phyloP scores from a whole-genome alignment of 2,113 vertebrate species.

The Strigops habroptila region DNA sequence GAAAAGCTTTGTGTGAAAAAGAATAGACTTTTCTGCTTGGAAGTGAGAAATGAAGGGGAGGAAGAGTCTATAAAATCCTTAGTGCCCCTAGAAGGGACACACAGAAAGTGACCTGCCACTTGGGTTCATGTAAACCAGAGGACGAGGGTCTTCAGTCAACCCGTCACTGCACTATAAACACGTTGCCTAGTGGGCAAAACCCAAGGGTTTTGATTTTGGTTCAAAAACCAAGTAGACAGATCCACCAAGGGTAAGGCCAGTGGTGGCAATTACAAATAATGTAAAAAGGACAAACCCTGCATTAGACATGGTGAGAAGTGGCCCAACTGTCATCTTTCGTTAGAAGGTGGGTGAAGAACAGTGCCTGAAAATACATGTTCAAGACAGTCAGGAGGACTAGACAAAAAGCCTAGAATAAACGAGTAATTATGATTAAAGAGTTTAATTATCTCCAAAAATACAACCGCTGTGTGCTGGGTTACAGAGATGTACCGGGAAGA shows the following conservation, averaged over 20 bases:
- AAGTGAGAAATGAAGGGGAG: not conserved
- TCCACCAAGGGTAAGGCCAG: not conserved
- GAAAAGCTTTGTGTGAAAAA: not conserved
- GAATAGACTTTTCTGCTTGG: not conserved
- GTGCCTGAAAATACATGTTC: not conserved
- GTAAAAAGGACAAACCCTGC: not conserved
- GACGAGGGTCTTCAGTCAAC: not conserved
- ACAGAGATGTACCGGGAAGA: not conserved
- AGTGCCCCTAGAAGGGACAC: not conserved
- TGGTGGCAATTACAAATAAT: not conserved
- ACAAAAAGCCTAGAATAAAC: not conserved
- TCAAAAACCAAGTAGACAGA: not conserved
- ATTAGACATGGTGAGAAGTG: not conserved
- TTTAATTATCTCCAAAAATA: not conserved
- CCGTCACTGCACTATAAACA: not conserved
- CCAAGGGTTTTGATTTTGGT: not conserved
- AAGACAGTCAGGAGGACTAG: not conserved
- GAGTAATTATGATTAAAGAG: not conserved
- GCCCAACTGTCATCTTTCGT: not conserved
- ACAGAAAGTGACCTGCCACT: not conserved
- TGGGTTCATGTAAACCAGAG: accelerated
- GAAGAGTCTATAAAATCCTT: not conserved
- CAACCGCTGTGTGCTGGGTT: not conserved
- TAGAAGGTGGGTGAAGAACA: not conserved
- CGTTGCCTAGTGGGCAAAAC: not conserved